Conservation (phyloP, 2,888 invertebrate genomes). For the Nemoura dubitans region DNA sequence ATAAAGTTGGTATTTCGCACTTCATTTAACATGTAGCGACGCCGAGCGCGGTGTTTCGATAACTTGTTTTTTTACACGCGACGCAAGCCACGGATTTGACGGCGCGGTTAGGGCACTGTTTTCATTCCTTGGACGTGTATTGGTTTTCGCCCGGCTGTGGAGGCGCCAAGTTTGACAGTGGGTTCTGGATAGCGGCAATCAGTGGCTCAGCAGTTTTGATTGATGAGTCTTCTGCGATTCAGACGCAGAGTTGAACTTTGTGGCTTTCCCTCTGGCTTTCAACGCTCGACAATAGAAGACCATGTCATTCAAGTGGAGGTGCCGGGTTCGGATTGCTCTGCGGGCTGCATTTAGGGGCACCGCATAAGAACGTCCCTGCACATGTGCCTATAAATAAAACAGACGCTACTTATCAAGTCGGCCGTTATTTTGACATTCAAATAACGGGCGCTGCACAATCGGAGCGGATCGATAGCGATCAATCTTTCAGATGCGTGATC, state of each 20-base stretch:
- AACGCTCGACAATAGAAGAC: no score
- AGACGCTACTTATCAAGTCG: neutral
- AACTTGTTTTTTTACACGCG: neutral
- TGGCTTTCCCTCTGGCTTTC: no score
- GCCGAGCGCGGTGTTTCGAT: neutral
- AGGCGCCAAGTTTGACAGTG: neutral
- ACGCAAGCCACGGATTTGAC: neutral
- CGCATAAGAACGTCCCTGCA: neutral
- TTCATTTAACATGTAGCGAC: neutral
- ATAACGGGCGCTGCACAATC: neutral
- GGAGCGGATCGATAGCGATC: neutral
- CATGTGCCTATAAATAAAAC: neutral
- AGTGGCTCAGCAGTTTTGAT: no score
- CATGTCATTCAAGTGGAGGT: neutral
- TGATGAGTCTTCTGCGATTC: no score
- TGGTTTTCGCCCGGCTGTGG: neutral
- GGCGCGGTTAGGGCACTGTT: neutral
- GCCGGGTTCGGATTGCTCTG: neutral
- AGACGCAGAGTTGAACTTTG: no score
- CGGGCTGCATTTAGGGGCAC: neutral
- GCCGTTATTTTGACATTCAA: neutral
- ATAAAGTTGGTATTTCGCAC: neutral
- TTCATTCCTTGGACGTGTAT: neutral
- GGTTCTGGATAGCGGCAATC: no score
- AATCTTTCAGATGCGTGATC: neutral